Conservation (phyloP, 2,113 vertebrate species). For the Coturnix japonica region DNA sequence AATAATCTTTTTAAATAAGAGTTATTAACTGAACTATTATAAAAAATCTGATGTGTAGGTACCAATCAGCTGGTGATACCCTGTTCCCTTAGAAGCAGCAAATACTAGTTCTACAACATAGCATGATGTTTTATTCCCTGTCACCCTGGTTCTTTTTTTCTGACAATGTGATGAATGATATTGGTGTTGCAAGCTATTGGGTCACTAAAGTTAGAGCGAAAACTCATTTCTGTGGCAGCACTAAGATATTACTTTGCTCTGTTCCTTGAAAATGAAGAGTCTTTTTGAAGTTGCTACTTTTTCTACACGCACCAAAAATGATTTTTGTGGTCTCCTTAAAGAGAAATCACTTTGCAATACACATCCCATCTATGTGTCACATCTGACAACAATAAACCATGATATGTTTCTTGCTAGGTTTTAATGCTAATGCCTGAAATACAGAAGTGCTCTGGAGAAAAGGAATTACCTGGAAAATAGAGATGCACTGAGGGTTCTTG, state of each 20-base stretch:
- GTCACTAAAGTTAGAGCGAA: conserved; percentile 44
- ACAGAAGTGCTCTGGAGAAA: not conserved
- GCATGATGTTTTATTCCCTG: conserved; percentile 21
- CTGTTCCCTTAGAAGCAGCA: conserved; percentile 16
- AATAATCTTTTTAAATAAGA: not conserved
- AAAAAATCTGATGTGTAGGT: conserved; percentile 12
- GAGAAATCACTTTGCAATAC: not conserved
- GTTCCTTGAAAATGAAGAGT: conserved; percentile 35
- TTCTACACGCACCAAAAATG: not conserved
- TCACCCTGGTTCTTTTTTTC: not conserved
- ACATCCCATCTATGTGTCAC: not conserved
- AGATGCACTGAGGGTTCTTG: not conserved
- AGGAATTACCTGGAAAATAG: not conserved
- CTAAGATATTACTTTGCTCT: conserved; percentile 24
- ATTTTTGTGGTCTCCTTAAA: not conserved
- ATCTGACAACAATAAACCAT: not conserved
- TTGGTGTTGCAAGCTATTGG: conserved; percentile 47
- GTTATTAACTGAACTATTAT: conserved; percentile 30
- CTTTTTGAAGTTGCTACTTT: conserved; percentile 20
- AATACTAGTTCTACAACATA: not conserved
- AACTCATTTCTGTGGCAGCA: conserved; percentile 51
- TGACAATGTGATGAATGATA: conserved; percentile 53
- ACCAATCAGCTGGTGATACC: not conserved
- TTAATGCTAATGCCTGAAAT: not conserved
- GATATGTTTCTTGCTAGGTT: not conserved